phyloP scores from a whole-genome alignment of 2,888 invertebrate species.

The Dendrolimus houi region DNA sequence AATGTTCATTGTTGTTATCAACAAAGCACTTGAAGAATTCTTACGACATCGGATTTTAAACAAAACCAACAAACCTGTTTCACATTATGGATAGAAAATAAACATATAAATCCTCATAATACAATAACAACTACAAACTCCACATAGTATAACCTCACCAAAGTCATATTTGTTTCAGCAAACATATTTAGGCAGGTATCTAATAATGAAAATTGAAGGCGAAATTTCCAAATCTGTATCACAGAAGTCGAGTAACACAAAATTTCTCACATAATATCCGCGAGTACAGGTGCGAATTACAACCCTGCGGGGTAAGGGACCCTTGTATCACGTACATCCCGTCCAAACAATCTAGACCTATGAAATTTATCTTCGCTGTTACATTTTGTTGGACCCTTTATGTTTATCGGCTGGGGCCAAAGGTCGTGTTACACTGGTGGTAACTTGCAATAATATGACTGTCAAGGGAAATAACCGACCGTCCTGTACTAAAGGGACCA shows the following conservation, averaged over 20 bases:
- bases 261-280: conserved; percentile 64
- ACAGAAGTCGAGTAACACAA: conserved; percentile 42
- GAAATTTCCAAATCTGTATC: conserved; percentile 19
- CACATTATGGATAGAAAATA: no score
- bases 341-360: conserved; percentile 38
- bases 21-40: no score
- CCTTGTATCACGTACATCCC: conserved; percentile 46
- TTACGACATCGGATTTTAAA: no score
- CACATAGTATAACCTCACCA: background rate
- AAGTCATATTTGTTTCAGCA: background rate
- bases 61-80: no score
- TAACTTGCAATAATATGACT: conserved; percentile 57
- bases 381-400: background rate
- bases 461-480: conserved; percentile 61
- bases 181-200: conserved; percentile 4
- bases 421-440: conserved; percentile 44
- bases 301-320: conserved; percentile 48
- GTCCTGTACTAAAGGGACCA: conserved; percentile 43
- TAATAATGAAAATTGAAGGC: conserved; percentile 15
- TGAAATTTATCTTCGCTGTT: conserved; percentile 21
- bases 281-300: conserved; percentile 68
- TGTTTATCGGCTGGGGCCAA: conserved; percentile 15
- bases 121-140: no score
- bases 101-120: no score
- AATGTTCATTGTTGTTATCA: no score